Base-by-base conservation (phyloP, 2,888 invertebrate genomes). In the Uropetala carovei region DNA sequence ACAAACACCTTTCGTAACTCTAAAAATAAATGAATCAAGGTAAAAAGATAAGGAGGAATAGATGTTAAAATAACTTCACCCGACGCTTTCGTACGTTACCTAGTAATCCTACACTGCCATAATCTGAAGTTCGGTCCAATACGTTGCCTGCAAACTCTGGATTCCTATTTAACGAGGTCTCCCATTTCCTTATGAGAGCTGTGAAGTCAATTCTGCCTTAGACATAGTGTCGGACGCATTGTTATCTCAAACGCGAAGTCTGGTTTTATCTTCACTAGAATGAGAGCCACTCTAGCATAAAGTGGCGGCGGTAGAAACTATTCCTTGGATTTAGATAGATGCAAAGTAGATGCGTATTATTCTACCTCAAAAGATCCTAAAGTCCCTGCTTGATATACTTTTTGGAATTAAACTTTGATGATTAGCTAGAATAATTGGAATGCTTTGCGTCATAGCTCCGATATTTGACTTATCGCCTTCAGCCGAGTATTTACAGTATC, bases 191-290 rank as follows among this genome's bases (percentile, higher is more conserved):
- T 7, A 13, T 13, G 60, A 59, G 59, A 60, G n/a, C 27, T 56
- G 27, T 59, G 22, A 59, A 86, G 59, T 60, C 86, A 27, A 59
- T 86, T 60, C 14, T 27, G 13, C 59, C 7, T n/a, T 30, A 43
- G 60, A 64, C 1, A 11, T 11, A 56, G 64, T 68, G 60, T 43
- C 43, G 14, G 89, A 56, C 43, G 64, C 64, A 43, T 64, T 30
- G 43, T 56, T 89, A 89, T 64, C 89, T 89, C 68, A 68, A 43
- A 59, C 18, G 68, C 30, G 43, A 64, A 56, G 30, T 11, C 64
- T 10, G 64, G 64, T 43, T 30, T 64, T 68, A 43, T 89, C 64
- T 43, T 0, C 0, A 18, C 43, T 11, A n/a, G 30, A 86, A 30
- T 27, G 18, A 64, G n/a, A 30, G 68, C 43, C 89, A 43, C 16